Base-by-base conservation (phyloP, 2,888 invertebrate genomes). In the Polydesmus complanatus region DNA sequence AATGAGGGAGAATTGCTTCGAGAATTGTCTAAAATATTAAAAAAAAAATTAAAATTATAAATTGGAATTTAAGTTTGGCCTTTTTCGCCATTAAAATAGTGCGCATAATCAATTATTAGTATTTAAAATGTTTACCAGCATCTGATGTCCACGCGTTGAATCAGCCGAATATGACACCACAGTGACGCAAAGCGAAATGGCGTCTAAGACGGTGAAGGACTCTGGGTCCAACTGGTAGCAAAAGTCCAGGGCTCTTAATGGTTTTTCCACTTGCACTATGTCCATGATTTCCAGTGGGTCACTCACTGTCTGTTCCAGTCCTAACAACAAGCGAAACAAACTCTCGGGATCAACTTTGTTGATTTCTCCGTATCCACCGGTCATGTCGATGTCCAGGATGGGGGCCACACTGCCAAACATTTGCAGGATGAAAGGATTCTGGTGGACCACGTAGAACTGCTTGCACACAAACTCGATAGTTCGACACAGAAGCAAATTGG, bases 391-490 rank as follows among this genome's bases (percentile, higher is more conserved):
- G 71, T 97, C 96, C 68, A 98, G 78, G 71, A 96, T 90, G 1
- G 94, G 91, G 0, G 97, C 96, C 0, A 96, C 90, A 2, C 95
- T 94, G 1, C 98, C 98, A 77, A 98, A 97, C 94, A 97, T 94
- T 81, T 97, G 96, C 58, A 98, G 78, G 68, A 98, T 91, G 70
- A 98, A 98, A 1, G 97, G 97, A 71, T 97, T 97, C 57, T 98
- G 81, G 72, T 99, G 98, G 73, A 99, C 82, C 62, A 97, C 80
- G 75, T 97, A 99, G 75, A 99, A 97, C 72, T 98, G 97, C 71
- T 96, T 94, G 18, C 96, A 96, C 0, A 95, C 92, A 73, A 96
- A 98, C 73, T 98, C 96, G 60, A 98, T 90, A 0, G 96, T 94
- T 0, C 92, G 87, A 3, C 91, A 92, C 1, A 98, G 88, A 23